These are phyloP conservation scores for Trogon melanurus DNA, from an alignment of 2,113 vertebrate species.

Conservation along the genomic window DNA sequence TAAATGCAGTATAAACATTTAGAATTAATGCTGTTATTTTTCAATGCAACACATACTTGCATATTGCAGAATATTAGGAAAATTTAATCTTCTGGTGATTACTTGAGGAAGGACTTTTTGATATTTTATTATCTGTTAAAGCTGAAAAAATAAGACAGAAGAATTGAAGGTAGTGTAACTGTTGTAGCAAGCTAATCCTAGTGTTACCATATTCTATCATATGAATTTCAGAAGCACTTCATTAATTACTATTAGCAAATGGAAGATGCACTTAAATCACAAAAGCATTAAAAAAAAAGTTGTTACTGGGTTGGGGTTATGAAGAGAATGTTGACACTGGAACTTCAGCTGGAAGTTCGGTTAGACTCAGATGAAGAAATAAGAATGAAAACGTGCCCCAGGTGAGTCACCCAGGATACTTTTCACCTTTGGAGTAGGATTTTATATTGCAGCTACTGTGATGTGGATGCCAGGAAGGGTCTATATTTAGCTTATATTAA, in stretches of 20 bases:
- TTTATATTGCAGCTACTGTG: neutral
- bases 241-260: constrained; percentile 32
- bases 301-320: neutral
- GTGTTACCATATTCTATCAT: neutral
- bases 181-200: neutral
- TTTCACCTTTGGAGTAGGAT: neutral
- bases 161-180: neutral
- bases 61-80: constrained; percentile 13
- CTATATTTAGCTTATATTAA: neutral
- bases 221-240: neutral
- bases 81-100: constrained; percentile 16
- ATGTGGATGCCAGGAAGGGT: neutral
- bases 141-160: neutral
- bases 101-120: neutral
- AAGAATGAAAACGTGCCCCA: neutral
- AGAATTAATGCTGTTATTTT: constrained; percentile 36
- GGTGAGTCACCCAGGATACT: neutral
- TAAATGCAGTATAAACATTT: constrained; percentile 42
- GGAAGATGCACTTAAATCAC: constrained; percentile 33
- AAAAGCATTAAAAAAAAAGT: neutral
- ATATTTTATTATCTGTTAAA: neutral
- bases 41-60: neutral
- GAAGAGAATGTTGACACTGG: neutral
- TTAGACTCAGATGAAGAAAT: neutral
- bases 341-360: neutral